Evolutionary conservation across 35 echinoderm and acorn worm species (phyloP).

Genomic region (Ptychodera flava): DNA sequence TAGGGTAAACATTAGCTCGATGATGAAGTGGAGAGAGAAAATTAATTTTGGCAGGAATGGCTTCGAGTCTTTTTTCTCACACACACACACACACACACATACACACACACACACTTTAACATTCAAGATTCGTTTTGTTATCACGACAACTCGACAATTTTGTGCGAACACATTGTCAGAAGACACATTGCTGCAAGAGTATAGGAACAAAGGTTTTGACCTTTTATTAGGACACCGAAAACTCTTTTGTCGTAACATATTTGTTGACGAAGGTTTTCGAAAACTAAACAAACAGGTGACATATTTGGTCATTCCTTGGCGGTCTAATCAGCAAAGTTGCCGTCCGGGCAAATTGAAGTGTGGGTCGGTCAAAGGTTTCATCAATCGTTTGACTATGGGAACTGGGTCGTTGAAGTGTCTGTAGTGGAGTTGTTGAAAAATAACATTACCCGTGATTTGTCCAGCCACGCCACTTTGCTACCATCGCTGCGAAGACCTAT

Average conservation of each 20-base stretch:
- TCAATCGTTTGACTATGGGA: neutral
- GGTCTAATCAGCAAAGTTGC: too few species aligned
- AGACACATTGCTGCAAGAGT: too few species aligned
- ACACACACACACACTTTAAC: too few species aligned
- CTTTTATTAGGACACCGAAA: too few species aligned
- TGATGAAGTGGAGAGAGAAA: neutral
- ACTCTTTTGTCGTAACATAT: too few species aligned
- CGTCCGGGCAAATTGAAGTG: neutral
- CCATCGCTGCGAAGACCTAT: conserved; percentile 75
- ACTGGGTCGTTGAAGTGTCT: neutral
- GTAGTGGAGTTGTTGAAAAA: neutral
- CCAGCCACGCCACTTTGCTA: conserved; percentile 71
- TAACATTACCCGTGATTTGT: conserved; percentile 54
- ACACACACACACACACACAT: neutral
- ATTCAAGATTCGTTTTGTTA: too few species aligned
- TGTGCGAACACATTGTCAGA: too few species aligned
- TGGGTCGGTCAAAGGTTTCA: neutral
- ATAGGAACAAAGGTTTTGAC: too few species aligned
- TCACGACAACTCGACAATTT: too few species aligned
- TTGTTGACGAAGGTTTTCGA: too few species aligned
- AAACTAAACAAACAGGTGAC: too few species aligned
- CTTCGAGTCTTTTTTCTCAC: neutral
- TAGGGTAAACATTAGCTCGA: neutral
- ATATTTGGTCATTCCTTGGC: too few species aligned
- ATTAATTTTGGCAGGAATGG: neutral